phyloP scores from a whole-genome alignment of 2,113 vertebrate species.

The Dermatemys mawii region DNA sequence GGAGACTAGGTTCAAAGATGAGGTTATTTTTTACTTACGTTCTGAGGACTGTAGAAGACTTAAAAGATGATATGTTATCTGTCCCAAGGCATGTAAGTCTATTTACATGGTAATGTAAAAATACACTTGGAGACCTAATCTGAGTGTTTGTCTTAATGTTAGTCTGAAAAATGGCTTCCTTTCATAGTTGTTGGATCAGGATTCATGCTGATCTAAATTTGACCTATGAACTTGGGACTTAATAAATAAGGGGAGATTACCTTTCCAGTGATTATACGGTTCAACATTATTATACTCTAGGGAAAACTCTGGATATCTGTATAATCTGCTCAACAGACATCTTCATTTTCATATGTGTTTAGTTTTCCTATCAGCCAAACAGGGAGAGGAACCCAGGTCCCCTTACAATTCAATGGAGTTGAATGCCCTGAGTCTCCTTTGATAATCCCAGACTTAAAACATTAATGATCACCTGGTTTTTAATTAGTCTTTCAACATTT shows the following conservation, averaged over 20 bases:
- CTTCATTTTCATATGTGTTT: not conserved
- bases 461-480: not conserved
- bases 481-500: not conserved
- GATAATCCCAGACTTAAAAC: not conserved
- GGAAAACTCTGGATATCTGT: not conserved
- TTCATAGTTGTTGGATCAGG: not conserved
- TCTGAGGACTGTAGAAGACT: not conserved
- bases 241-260: not conserved
- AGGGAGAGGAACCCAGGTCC: not conserved
- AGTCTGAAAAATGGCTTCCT: not conserved
- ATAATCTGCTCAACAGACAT: not conserved
- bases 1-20: not conserved
- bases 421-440: not conserved
- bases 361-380: not conserved
- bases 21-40: not conserved
- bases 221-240: not conserved
- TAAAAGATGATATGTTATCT: not conserved
- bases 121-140: not conserved
- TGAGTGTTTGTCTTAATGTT: not conserved
- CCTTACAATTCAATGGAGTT: not conserved
- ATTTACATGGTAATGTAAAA: not conserved
- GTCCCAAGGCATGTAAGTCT: not conserved
- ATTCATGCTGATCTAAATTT: not conserved
- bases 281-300: not conserved
- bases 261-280: not conserved